phyloP scores from a whole-genome alignment of 2,113 vertebrate genomes.

The Suncus etruscus region DNA sequence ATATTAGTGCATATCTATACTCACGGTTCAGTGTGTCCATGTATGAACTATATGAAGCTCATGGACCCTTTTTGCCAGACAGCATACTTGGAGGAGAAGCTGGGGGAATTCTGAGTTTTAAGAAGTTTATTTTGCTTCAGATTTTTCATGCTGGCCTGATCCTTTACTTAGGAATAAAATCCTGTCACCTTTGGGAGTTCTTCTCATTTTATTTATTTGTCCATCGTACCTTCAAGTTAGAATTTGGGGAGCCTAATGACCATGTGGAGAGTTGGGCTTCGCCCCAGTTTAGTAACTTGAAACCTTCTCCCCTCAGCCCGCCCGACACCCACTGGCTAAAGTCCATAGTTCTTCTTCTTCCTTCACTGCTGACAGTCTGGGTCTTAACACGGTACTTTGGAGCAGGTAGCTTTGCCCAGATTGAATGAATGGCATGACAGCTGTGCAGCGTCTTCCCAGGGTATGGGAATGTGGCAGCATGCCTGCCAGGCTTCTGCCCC shows the following conservation, averaged over 20 bases:
- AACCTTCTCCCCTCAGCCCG: not conserved
- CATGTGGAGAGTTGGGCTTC: not conserved
- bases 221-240: not conserved
- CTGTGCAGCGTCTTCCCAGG: too few species aligned
- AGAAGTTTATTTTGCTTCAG: constrained; percentile 47
- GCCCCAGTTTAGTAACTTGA: not conserved
- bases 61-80: not conserved
- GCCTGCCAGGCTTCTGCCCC: not conserved
- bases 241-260: not conserved
- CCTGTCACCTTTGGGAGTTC: not conserved
- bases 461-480: not conserved
- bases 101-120: not conserved
- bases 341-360: too few species aligned
- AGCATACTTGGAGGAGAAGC: not conserved
- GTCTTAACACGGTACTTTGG: not conserved
- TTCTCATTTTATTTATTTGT: constrained; percentile 45
- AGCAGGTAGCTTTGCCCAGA: not conserved
- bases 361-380: not conserved
- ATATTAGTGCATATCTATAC: not conserved
- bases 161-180: constrained; percentile 58
- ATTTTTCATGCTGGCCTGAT: constrained; percentile 48
- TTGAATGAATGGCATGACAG: not conserved
- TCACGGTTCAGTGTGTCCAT: not conserved
- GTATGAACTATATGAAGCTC: not conserved
- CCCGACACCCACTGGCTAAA: not conserved